phyloP scores from a whole-genome alignment of 1,140 invertebrate genomes.

The Trichonephila inaurata region DNA sequence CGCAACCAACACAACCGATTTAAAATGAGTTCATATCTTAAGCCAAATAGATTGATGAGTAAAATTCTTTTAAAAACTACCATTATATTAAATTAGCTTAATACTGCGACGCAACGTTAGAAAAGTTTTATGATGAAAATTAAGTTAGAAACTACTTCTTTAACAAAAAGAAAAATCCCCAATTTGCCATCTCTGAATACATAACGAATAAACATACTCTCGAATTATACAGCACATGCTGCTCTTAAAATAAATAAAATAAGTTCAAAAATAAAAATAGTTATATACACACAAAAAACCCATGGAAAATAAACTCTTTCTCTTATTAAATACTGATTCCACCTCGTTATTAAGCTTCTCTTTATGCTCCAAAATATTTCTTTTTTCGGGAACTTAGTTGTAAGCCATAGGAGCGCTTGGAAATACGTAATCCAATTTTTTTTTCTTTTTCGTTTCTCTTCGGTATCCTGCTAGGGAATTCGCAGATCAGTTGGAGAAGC shows the following conservation, averaged over 20 bases:
- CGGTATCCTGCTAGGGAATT: background rate
- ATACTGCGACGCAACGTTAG: background rate
- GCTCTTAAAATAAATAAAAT: background rate
- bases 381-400: slow-evolving; percentile 22
- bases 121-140: background rate
- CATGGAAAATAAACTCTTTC: background rate
- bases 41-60: background rate
- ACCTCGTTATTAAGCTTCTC: background rate
- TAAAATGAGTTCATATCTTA: background rate
- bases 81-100: background rate
- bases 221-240: background rate
- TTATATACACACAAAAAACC: no score
- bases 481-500: background rate
- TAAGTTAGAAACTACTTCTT: background rate
- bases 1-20: background rate
- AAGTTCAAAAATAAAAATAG: background rate
- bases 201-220: background rate
- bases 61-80: background rate
- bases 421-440: slow-evolving; percentile 38
- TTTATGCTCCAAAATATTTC: background rate
- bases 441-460: background rate
- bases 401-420: background rate
- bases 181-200: background rate
- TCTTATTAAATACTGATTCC: slow-evolving; percentile 47
- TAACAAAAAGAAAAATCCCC: background rate